phyloP scores from a whole-genome alignment of 1,140 invertebrate species.

The Caenorhabditis brenneri region DNA sequence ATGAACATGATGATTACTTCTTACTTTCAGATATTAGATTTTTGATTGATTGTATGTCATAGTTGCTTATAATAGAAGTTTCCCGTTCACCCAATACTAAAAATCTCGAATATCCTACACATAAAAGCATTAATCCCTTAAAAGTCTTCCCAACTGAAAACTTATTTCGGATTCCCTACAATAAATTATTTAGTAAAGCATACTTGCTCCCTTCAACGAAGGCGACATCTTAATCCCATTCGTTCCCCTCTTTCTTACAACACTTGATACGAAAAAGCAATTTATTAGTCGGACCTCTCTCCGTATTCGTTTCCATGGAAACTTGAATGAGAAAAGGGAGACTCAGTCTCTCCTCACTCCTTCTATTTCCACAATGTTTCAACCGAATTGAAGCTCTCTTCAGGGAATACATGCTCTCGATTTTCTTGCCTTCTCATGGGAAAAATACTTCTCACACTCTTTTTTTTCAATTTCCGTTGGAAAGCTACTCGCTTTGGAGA shows the following conservation, averaged over 20 bases:
- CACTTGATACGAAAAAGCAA: conserved; percentile 29
- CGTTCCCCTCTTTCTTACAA: neutral
- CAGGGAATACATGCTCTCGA: neutral
- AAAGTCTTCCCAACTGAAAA: neutral
- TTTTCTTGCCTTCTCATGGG: neutral
- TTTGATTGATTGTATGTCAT: too few relatives aligned
- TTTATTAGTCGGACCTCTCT: conserved; percentile 32
- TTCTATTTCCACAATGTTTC: neutral
- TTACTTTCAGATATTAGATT: too few relatives aligned
- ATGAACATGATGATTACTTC: too few relatives aligned
- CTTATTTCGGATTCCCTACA: neutral
- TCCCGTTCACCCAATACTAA: too few relatives aligned
- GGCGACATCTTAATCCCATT: conserved; percentile 24
- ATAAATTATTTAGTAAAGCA: conserved; percentile 16
- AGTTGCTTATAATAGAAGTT: too few relatives aligned
- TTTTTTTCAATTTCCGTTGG: neutral
- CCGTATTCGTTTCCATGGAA: neutral
- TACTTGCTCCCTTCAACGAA: neutral
- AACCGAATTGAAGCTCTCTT: conserved; percentile 12
- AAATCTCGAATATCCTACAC: too few relatives aligned
- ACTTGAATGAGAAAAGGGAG: neutral
- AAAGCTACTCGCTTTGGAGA: neutral
- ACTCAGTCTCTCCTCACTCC: neutral
- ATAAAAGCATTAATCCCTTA: too few relatives aligned
- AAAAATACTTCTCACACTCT: neutral